A percentile compares a stretch with the other conserved stretches of the same genome.
These are phyloP conservation scores for Diarsia dahlii DNA, from an alignment of 2,888 invertebrate genomes.

Conservation along the genomic window DNA sequence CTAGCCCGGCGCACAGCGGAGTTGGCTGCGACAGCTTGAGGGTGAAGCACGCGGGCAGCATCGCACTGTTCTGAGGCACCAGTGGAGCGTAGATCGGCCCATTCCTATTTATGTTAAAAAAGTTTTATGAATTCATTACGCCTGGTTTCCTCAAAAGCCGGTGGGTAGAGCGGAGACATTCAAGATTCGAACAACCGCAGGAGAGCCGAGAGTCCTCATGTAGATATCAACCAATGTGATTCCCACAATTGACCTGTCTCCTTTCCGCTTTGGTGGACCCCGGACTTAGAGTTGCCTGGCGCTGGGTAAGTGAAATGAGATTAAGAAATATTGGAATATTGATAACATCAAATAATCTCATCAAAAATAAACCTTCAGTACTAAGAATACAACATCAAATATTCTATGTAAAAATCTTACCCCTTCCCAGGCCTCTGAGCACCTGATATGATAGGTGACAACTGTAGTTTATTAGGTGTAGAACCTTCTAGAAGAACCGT, in stretches of 20 bases:
- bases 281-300: not conserved
- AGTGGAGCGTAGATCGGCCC: conserved; percentile 95
- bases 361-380: not conserved
- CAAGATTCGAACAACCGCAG: not conserved
- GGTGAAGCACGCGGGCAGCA: conserved; percentile 97
- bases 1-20: conserved; percentile 95
- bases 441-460: conserved; percentile 93
- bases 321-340: too few species aligned
- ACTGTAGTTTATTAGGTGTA: conserved; percentile 95
- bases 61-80: conserved; percentile 96
- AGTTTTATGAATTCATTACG: not conserved
- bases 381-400: conserved; percentile 1
- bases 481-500: conserved; percentile 97
- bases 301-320: conserved; percentile 5
- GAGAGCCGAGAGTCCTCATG: not conserved
- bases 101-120: conserved; percentile 63
- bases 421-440: conserved; percentile 94
- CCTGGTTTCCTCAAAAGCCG: not conserved
- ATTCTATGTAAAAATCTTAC: conserved; percentile 79
- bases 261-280: not conserved
- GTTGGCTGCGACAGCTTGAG: conserved; percentile 95
- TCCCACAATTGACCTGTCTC: not conserved
- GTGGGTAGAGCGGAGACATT: not conserved
- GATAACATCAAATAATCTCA: not conserved
- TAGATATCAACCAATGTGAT: not conserved